A percentile compares a stretch with the other conserved stretches of the same genome.
phyloP scores from a whole-genome alignment of 2,797 vertebrate genomes.

The Mormyrops boulengeri region DNA sequence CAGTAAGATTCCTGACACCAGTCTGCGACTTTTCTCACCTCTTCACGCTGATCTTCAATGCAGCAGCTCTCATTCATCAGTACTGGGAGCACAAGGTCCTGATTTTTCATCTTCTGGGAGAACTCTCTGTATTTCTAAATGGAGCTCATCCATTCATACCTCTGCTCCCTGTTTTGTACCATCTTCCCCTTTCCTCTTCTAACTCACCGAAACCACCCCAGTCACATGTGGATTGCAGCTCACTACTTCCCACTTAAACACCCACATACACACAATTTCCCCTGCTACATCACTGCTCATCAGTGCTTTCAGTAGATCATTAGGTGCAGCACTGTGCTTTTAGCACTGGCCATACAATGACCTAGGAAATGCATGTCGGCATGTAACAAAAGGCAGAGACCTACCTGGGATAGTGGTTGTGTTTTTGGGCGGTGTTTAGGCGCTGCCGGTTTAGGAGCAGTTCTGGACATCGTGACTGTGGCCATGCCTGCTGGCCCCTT shows the following conservation, averaged over 20 bases:
- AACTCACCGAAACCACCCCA: neutral
- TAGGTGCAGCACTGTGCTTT: neutral
- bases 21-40: neutral
- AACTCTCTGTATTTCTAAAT: neutral
- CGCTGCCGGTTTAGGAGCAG: conserved; percentile 38
- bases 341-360: neutral
- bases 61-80: conserved; percentile 5
- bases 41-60: neutral
- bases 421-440: conserved; percentile 43
- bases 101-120: neutral
- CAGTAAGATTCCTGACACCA: neutral
- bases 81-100: neutral
- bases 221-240: neutral
- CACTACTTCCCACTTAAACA: neutral
- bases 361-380: neutral
- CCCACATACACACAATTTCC: neutral
- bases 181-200: conserved; percentile 10
- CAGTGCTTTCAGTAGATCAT: neutral
- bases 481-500: conserved; percentile 26
- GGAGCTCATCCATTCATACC: neutral
- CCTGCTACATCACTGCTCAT: neutral
- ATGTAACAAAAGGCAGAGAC: neutral
- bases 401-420: conserved; percentile 52
- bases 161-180: neutral
- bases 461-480: conserved; percentile 30